Evolutionary conservation across 2,113 vertebrate genomes (phyloP).

Genomic region (Entelurus aequoreus): DNA sequence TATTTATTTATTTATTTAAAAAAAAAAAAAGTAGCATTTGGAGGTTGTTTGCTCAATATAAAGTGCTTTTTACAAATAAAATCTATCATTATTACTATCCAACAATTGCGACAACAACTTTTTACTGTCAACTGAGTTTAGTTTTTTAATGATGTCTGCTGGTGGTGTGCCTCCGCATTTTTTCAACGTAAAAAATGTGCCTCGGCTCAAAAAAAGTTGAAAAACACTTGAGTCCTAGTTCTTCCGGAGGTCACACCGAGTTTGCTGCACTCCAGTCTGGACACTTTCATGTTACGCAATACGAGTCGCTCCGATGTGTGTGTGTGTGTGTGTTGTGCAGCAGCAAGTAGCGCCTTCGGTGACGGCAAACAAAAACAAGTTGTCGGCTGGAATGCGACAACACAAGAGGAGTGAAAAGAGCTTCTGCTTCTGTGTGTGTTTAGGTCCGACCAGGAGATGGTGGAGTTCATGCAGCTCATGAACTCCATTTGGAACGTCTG

Average conservation of each 20-base stretch:
- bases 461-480: conserved; percentile 81
- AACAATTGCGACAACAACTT: too few relatives aligned
- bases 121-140: too few relatives aligned
- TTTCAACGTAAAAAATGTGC: too few relatives aligned
- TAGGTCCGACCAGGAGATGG: conserved; percentile 82
- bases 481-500: conserved; percentile 84
- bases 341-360: background rate
- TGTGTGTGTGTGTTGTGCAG: background rate
- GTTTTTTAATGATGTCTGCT: too few relatives aligned
- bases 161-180: too few relatives aligned
- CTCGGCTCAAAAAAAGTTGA: too few relatives aligned
- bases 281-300: background rate
- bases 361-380: background rate
- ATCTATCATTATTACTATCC: too few relatives aligned
- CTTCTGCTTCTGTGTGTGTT: conserved; percentile 18
- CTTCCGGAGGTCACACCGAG: conserved; percentile 31
- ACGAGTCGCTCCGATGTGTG: conserved; percentile 7
- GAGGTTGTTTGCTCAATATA: too few relatives aligned
- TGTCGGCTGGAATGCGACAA: too few relatives aligned
- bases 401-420: background rate
- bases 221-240: conserved; percentile 10
- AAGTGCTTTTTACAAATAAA: too few relatives aligned
- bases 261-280: conserved; percentile 14
- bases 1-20: too few relatives aligned
- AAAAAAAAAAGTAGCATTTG: too few relatives aligned